These are phyloP conservation scores for Tachycineta bicolor DNA, from an alignment of 2,113 vertebrate species.

Conservation along the genomic window DNA sequence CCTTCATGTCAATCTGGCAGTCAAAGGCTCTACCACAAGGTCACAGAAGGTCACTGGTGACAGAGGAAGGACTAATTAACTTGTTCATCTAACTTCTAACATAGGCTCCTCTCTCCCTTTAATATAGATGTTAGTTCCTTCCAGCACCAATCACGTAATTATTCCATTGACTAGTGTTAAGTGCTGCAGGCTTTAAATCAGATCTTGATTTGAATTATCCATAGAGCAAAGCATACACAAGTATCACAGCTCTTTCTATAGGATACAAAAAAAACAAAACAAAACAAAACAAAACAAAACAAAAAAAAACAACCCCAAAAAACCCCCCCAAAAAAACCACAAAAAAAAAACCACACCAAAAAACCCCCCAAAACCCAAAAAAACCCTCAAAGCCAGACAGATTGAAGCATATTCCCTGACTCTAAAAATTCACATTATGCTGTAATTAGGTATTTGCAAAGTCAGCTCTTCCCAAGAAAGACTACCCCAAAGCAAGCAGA, in stretches of 20 bases:
- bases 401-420: neutral
- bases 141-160: constrained; percentile 1
- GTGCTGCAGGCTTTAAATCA: constrained; percentile 21
- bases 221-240: neutral
- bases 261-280: neutral
- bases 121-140: neutral
- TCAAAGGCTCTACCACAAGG: neutral
- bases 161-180: neutral
- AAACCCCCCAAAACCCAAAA: too few relatives aligned
- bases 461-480: neutral
- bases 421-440: neutral
- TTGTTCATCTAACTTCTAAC: neutral
- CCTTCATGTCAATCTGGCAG: neutral
- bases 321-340: too few relatives aligned
- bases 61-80: neutral
- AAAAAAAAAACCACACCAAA: neutral
- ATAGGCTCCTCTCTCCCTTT: neutral
- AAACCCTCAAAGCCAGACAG: neutral
- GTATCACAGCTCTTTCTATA: constrained; percentile 15
- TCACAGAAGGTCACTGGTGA: neutral
- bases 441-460: neutral
- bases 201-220: constrained; percentile 37
- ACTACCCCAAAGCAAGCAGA: neutral
- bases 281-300: too few relatives aligned
- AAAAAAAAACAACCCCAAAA: too few relatives aligned